A percentile compares a stretch with the other conserved stretches of the same genome.
These are phyloP conservation scores for Parazoanthus swiftii DNA, from an alignment of 92 coral and sea anemone genomes.

Conservation along the genomic window DNA sequence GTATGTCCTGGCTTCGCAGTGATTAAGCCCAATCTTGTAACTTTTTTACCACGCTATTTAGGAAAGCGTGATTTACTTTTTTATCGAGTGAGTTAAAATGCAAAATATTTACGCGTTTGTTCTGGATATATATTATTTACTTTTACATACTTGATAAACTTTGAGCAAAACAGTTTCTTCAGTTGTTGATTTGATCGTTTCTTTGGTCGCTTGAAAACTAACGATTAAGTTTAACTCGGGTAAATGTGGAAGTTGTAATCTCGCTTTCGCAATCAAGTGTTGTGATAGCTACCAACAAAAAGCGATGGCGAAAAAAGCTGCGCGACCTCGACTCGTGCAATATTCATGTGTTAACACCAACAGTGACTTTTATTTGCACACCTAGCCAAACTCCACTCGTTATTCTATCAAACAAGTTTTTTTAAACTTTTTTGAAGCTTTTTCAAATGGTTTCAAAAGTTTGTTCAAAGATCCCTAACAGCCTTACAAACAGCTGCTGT, in stretches of 20 bases:
- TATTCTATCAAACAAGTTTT: background rate
- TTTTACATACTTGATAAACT: constrained; percentile 1
- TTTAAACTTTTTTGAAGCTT: background rate
- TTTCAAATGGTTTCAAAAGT: too few relatives aligned
- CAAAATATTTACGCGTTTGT: background rate
- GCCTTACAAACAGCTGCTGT: too few relatives aligned
- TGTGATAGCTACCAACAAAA: background rate
- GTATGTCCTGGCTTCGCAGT: background rate
- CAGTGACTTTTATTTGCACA: too few relatives aligned
- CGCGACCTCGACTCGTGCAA: too few relatives aligned
- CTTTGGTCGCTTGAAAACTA: background rate
- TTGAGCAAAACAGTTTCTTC: background rate
- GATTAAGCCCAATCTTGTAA: background rate
- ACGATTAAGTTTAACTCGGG: background rate
- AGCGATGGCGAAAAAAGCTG: background rate
- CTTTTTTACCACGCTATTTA: background rate
- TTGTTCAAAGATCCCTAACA: too few relatives aligned
- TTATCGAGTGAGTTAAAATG: background rate
- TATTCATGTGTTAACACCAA: too few relatives aligned
- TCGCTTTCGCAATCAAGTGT: background rate
- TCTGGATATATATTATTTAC: background rate
- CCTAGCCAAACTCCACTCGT: too few relatives aligned
- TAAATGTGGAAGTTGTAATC: background rate
- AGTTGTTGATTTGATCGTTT: background rate
- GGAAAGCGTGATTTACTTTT: background rate